These are phyloP conservation scores for Nothoprocta pentlandii DNA, from an alignment of 2,113 vertebrate genomes.

Conservation along the genomic window DNA sequence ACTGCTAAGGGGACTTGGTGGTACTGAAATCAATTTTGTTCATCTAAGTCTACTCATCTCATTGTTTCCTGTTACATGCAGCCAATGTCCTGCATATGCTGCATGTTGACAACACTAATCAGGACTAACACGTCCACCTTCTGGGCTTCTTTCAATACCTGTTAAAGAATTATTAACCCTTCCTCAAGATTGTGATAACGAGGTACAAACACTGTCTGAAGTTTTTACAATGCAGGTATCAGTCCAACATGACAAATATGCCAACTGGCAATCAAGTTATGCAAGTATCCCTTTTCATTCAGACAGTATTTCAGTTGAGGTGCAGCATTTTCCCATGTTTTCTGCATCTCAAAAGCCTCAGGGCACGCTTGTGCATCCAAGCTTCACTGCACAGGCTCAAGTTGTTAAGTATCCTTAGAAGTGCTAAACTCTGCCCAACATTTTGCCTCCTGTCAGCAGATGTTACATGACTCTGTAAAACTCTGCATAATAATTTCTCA, in stretches of 20 bases:
- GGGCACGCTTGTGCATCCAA: neutral
- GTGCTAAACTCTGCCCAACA: neutral
- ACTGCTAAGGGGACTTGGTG: neutral
- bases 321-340: neutral
- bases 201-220: neutral
- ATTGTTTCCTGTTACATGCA: neutral
- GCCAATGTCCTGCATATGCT: neutral
- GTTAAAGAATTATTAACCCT: neutral
- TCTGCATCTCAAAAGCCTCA: neutral
- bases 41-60: neutral
- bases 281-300: neutral
- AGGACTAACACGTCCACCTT: neutral
- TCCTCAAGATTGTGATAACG: neutral
- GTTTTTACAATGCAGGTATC: neutral
- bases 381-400: neutral
- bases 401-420: neutral
- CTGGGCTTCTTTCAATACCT: neutral
- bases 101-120: neutral
- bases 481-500: neutral
- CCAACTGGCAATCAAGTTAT: neutral
- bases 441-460: neutral
- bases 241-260: neutral
- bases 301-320: neutral
- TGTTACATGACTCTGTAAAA: accelerated
- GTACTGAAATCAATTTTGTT: neutral